Evolutionary conservation across 2,888 invertebrate genomes (phyloP).

Genomic region (Melinaea menophilus): DNA sequence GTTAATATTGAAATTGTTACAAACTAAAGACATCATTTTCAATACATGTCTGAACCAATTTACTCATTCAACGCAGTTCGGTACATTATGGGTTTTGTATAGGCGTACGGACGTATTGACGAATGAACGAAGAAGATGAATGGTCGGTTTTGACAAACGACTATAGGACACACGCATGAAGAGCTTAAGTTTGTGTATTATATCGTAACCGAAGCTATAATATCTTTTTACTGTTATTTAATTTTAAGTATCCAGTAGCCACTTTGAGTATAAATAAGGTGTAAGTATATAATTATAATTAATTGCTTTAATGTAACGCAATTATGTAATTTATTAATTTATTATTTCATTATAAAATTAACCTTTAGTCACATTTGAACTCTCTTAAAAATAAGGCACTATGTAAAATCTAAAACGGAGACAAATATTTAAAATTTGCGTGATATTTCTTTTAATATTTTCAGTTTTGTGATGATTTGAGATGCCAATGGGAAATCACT

Average conservation of each 20-base stretch:
- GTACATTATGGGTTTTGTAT: slow-evolving; percentile 32
- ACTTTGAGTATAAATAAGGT: no score
- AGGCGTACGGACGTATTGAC: slow-evolving; percentile 40
- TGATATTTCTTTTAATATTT: no score
- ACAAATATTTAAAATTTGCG: no score
- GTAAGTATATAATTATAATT: no score
- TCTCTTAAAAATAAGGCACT: no score
- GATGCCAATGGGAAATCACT: no score
- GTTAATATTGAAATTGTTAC: slow-evolving; percentile 4
- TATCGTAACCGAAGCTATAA: background rate
- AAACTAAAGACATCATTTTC: slow-evolving; percentile 14
- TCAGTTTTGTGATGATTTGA: no score
- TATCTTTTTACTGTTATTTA: background rate
- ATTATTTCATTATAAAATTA: no score
- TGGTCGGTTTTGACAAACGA: slow-evolving; percentile 58
- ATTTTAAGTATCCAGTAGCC: no score
- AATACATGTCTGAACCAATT: slow-evolving; percentile 18
- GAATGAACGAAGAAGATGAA: slow-evolving; percentile 60
- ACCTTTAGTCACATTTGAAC: no score
- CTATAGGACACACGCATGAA: slow-evolving; percentile 39
- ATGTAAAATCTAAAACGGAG: no score
- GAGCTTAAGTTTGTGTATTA: slow-evolving; percentile 19
- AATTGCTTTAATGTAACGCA: background rate
- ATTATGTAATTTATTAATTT: background rate
- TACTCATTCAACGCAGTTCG: slow-evolving; percentile 21